Evolutionary conservation across 2,888 invertebrate genomes (phyloP).

Genomic region (Autographa pulchrina): DNA sequence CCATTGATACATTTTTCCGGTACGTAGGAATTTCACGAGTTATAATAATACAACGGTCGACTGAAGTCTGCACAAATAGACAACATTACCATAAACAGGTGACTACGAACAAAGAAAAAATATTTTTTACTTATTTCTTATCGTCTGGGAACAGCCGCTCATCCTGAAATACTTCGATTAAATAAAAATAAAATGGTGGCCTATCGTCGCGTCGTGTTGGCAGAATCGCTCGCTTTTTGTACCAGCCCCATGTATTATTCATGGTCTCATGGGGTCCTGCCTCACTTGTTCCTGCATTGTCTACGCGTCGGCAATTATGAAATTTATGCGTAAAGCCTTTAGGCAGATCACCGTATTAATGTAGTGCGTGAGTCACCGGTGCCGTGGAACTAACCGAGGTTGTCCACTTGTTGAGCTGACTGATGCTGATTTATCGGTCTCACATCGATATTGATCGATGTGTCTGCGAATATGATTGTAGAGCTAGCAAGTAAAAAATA

Average conservation of each 20-base stretch:
- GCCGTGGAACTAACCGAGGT: slow-evolving; percentile 75
- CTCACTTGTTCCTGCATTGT: slow-evolving; percentile 86
- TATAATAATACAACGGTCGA: slow-evolving; percentile 42
- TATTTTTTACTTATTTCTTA: slow-evolving; percentile 63
- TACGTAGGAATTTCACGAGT: slow-evolving; percentile 35
- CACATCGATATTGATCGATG: slow-evolving; percentile 83
- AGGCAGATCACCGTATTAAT: slow-evolving; percentile 80
- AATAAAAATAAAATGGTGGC: slow-evolving; percentile 76
- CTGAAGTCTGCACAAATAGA: slow-evolving; percentile 56
- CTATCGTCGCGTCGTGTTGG: slow-evolving; percentile 73
- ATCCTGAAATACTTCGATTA: slow-evolving; percentile 73
- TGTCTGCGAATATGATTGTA: slow-evolving; percentile 72
- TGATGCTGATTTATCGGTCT: slow-evolving; percentile 85
- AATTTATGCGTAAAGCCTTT: slow-evolving; percentile 85
- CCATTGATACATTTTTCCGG: slow-evolving; percentile 35
- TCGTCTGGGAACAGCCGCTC: slow-evolving; percentile 67
- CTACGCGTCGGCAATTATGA: slow-evolving; percentile 86
- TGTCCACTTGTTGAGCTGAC: slow-evolving; percentile 81
- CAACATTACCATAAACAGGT: slow-evolving; percentile 63
- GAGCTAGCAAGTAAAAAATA: slow-evolving; percentile 56
- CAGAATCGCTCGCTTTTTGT: slow-evolving; percentile 75
- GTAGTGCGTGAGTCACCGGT: slow-evolving; percentile 77
- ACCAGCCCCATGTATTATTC: slow-evolving; percentile 79
- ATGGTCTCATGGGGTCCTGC: slow-evolving; percentile 80
- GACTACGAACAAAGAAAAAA: slow-evolving; percentile 63